These are phyloP conservation scores for Zosterops borbonicus DNA, from an alignment of 2,113 vertebrate genomes.

Conservation along the genomic window DNA sequence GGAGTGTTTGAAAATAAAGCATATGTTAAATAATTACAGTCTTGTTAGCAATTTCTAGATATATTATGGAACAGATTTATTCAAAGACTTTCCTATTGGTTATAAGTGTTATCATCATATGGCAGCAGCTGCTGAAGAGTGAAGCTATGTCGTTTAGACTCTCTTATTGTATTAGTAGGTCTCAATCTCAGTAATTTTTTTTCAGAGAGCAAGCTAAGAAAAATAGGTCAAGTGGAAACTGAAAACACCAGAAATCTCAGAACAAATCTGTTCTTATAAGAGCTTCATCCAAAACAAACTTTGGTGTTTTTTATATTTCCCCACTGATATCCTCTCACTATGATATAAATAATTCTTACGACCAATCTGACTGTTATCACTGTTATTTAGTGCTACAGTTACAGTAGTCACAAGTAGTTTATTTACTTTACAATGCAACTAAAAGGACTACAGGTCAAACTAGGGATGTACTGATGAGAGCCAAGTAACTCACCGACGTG, in stretches of 20 bases:
- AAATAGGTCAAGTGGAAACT: constrained; percentile 27
- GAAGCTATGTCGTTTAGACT: neutral
- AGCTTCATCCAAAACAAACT: neutral
- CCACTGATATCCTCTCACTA: neutral
- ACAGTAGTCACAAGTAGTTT: neutral
- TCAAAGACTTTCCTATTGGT: neutral
- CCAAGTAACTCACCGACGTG: neutral
- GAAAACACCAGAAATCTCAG: neutral
- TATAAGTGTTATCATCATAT: neutral
- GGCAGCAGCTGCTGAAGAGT: neutral
- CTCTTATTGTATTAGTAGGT: neutral
- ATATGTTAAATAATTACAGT: neutral
- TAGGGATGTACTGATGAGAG: neutral
- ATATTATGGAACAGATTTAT: neutral
- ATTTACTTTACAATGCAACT: neutral
- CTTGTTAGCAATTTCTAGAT: neutral
- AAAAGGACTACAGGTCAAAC: neutral
- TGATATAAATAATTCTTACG: neutral
- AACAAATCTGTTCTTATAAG: neutral
- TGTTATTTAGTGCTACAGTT: neutral
- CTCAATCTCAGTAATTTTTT: neutral
- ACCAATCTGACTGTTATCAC: neutral
- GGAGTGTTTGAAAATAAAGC: neutral
- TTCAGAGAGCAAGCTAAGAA: neutral
- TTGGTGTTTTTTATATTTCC: neutral